Evolutionary conservation across 2,113 vertebrate genomes (phyloP).

Genomic region (Corapipo altera): DNA sequence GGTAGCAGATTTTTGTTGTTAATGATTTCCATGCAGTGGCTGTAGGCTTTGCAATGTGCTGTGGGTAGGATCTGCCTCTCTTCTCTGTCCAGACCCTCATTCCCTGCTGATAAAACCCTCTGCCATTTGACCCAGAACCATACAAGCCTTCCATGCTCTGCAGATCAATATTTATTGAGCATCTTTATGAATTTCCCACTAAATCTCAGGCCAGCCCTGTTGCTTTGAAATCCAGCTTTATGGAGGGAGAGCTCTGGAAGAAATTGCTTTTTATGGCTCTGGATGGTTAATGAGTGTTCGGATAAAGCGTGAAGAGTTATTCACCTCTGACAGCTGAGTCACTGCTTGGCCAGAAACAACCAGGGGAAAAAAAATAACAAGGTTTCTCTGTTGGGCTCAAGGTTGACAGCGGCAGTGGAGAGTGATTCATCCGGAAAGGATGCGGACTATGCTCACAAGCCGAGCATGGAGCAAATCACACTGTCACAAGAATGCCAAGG

Average conservation of each 20-base stretch:
- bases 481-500: not conserved
- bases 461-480: not conserved
- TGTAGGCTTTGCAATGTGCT: not conserved
- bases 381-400: not conserved
- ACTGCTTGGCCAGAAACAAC: not conserved
- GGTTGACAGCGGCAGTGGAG: not conserved
- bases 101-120: not conserved
- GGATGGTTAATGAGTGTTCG: not conserved
- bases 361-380: not conserved
- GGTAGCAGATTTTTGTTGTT: not conserved
- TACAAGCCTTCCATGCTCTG: not conserved
- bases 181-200: not conserved
- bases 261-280: constrained; percentile 5
- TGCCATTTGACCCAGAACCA: not conserved
- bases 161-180: not conserved
- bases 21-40: not conserved
- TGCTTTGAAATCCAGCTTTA: not conserved
- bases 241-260: not conserved
- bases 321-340: constrained; percentile 50
- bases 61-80: not conserved
- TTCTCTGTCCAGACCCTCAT: not conserved
- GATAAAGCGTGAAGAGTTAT: not conserved
- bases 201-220: not conserved
- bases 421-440: constrained; percentile 9
- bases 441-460: not conserved